Evolutionary conservation across 2,113 vertebrate species (phyloP).

Genomic region (Saccopteryx bilineata): DNA sequence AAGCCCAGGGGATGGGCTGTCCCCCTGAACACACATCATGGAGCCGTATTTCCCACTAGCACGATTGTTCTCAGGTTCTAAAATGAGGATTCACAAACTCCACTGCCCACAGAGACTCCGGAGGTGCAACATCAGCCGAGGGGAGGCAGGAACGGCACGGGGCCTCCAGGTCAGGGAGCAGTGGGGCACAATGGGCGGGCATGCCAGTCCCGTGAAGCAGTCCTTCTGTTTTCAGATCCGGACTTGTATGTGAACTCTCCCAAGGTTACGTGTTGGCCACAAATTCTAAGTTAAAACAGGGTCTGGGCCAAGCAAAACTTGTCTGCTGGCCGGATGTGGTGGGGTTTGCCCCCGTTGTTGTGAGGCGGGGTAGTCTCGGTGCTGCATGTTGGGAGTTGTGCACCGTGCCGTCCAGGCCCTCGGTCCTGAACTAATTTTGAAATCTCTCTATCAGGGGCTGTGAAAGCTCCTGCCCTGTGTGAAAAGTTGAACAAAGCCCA

Average conservation of each 20-base stretch:
- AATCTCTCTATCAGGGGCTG: not conserved
- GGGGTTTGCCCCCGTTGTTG: not conserved
- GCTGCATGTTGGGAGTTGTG: not conserved
- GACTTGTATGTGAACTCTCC: constrained; percentile 4
- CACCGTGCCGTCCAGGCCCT: not conserved
- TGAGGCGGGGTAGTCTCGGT: not conserved
- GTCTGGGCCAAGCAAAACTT: constrained; percentile 19
- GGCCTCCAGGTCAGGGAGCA: not conserved
- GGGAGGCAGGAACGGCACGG: not conserved
- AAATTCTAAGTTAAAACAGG: not conserved
- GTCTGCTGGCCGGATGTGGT: not conserved
- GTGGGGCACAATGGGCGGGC: not conserved
- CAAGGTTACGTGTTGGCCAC: not conserved
- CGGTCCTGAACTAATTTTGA: not conserved
- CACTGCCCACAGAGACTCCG: not conserved
- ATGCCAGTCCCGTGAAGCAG: not conserved
- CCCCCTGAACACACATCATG: rapidly evolving
- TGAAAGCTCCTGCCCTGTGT: not conserved
- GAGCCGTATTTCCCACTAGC: not conserved
- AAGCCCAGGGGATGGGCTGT: not conserved
- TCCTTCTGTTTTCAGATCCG: constrained; percentile 14
- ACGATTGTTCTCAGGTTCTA: not conserved
- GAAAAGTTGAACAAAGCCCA: not conserved
- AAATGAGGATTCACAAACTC: not conserved
- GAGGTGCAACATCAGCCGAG: not conserved